Conservation (phyloP, 2,113 vertebrate species). For the Trogon melanurus region DNA sequence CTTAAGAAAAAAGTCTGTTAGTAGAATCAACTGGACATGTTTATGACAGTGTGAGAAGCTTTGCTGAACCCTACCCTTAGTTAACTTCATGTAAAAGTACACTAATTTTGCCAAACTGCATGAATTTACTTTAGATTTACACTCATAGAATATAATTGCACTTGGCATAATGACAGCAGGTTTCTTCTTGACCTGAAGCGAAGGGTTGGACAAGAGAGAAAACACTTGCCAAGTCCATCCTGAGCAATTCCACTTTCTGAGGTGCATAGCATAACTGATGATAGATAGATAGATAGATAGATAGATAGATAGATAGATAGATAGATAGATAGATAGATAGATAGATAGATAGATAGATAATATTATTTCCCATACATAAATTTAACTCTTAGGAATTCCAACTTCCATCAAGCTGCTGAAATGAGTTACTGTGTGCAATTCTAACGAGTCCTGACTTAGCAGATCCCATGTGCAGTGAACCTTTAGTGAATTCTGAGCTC, state of each 20-base stretch:
- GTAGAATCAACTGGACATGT: not conserved
- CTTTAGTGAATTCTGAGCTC: not conserved
- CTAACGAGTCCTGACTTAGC: not conserved
- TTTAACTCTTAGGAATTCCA: not conserved
- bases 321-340: no score
- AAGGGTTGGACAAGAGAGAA: not conserved
- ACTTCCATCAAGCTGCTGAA: not conserved
- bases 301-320: no score
- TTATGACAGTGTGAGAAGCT: not conserved
- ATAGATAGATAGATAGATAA: not conserved
- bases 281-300: not conserved
- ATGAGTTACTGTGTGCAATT: not conserved
- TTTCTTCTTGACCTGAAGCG: not conserved
- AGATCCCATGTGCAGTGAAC: not conserved
- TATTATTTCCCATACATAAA: not conserved
- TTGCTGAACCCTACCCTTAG: not conserved
- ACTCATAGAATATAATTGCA: not conserved
- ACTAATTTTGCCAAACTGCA: not conserved
- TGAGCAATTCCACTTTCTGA: not conserved
- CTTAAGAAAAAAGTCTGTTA: not conserved
- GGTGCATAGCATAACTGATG: not conserved
- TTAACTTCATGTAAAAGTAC: not conserved
- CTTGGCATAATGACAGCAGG: not conserved
- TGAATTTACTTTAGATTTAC: not conserved
- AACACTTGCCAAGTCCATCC: not conserved